Base-by-base conservation (phyloP, 1,140 invertebrate species). In the Maniola jurtina region DNA sequence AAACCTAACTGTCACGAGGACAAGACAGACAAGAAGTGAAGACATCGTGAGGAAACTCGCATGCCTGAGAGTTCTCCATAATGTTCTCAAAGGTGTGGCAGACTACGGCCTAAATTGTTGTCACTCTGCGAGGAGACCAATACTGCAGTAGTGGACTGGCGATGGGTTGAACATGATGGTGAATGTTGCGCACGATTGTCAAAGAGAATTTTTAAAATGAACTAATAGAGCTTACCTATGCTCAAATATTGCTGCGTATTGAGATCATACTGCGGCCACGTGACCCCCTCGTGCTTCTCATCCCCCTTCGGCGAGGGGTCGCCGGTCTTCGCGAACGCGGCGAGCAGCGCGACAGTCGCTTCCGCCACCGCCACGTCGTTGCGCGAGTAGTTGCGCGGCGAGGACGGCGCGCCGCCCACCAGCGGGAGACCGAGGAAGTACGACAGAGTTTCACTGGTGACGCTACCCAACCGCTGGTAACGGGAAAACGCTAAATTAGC, bases 391-490 rank as follows among this genome's bases (percentile, higher is more conserved):
- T 96, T 96, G 42, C 93, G 92, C 0, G 94, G 92, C 61, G 94
- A 93, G 68, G 92, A 91, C 10, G 93, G 91, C 63, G 65, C 61
- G 2, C 87, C 84, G 0, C 83, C 81, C 33, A 97, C 95, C 54
- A 98, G 84, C 0, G 97, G 97, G 47, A 96, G 93, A 0, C 97
- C 97, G 71, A 98, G 94, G 59, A 98, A 93, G 86, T 98, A 98
- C 1, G 95, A 92, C 42, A 98, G 88, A 54, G 97, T 96, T 80
- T 98, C 97, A 7, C 97, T 96, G 33, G 95, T 93, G 0, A 98
- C 94, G 74, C 95, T 96, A 0, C 96, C 96, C 40, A 96, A 81
- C 15, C 95, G 14, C 48, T 15, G 48, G 25, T 25, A 25, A 13
- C 10, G 42, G 48, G 15, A 52, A 6, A 52, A 52, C 0, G 6